phyloP scores from a whole-genome alignment of 2,797 vertebrate genomes.

The Rallus crepitans region DNA sequence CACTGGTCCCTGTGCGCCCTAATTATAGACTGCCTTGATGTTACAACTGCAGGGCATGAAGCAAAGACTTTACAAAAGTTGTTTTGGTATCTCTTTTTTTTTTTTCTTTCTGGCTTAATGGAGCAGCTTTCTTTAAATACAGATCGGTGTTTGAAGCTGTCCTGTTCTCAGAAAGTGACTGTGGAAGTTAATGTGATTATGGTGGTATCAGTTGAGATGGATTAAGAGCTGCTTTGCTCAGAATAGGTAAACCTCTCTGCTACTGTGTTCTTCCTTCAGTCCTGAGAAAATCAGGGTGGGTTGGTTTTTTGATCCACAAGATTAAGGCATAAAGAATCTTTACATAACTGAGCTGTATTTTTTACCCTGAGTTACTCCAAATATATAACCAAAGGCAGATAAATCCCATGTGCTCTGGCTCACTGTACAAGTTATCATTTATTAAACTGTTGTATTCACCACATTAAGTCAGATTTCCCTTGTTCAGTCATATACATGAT shows the following conservation, averaged over 20 bases:
- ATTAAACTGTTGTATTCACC: conserved; percentile 28
- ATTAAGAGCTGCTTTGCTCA: background rate
- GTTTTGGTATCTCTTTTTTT: background rate
- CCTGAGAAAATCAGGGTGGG: background rate
- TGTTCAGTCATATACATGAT: conserved; percentile 13
- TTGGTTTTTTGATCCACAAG: background rate
- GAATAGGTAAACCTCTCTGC: background rate
- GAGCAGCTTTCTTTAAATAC: background rate
- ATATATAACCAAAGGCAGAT: background rate
- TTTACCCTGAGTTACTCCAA: conserved; percentile 5
- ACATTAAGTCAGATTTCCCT: conserved; percentile 47
- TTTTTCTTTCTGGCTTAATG: background rate
- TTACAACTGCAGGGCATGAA: background rate
- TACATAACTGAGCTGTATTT: background rate
- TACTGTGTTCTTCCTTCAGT: background rate
- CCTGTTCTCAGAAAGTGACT: background rate
- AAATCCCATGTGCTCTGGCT: background rate
- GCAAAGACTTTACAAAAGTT: background rate
- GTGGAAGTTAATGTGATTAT: background rate
- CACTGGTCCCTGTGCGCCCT: background rate
- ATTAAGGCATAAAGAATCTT: background rate
- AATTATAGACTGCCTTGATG: background rate
- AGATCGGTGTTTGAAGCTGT: background rate
- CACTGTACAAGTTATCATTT: conserved; percentile 26
- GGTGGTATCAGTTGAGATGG: background rate